Conservation (phyloP, 1,140 invertebrate genomes). For the Nephila pilipes region DNA sequence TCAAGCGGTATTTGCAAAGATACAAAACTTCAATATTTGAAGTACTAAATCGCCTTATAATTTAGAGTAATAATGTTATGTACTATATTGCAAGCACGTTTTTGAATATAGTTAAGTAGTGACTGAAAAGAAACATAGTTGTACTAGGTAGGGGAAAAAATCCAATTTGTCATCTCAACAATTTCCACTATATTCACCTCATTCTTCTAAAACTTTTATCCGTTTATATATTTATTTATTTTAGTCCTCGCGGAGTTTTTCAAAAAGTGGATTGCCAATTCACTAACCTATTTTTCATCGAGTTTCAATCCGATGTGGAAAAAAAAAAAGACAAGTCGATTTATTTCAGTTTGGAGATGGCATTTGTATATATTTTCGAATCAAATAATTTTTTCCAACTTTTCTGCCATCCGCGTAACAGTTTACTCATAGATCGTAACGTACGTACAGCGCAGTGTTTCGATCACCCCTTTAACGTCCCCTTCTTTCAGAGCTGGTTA, state of each 20-base stretch:
- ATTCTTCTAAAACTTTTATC: neutral
- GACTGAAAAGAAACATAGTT: neutral
- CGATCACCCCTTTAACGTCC: neutral
- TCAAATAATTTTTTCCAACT: neutral
- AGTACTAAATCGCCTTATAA: neutral
- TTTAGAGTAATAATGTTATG: neutral
- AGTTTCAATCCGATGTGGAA: neutral
- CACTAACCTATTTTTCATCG: conserved; percentile 44
- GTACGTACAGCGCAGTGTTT: neutral
- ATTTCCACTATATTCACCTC: conserved; percentile 10
- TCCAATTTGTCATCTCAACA: conserved; percentile 11
- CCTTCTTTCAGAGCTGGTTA: conserved; percentile 20
- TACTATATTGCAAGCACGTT: neutral
- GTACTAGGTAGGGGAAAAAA: neutral
- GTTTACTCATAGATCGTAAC: neutral
- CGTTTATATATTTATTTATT: neutral
- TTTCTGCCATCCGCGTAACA: neutral
- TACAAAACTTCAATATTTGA: neutral
- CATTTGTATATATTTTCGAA: conserved; percentile 16
- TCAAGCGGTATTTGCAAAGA: neutral
- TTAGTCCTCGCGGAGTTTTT: neutral
- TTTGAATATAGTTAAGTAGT: neutral
- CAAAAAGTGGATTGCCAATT: conserved; percentile 21
- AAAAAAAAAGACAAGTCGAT: conserved; percentile 16
- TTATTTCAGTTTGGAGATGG: neutral